phyloP scores from a whole-genome alignment of 2,113 vertebrate species.

The Casuarius casuarius region DNA sequence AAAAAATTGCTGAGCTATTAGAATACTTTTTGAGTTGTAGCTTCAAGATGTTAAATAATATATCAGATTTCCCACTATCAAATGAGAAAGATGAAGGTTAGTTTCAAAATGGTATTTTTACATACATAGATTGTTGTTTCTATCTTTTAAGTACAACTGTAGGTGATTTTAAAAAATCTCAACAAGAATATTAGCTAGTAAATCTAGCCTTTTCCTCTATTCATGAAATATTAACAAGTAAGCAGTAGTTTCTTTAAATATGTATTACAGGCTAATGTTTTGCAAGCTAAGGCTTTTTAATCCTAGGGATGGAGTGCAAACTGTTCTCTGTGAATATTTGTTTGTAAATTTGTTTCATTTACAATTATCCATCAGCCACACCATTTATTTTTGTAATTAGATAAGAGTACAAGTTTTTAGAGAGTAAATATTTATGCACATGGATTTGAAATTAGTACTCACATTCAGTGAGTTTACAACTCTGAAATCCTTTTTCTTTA shows the following conservation, averaged over 20 bases:
- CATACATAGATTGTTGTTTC: not conserved
- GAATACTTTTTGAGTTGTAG: not conserved
- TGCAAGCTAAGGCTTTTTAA: not conserved
- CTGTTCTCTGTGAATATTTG: not conserved
- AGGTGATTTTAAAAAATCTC: not conserved
- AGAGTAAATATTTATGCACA: not conserved
- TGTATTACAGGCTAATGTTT: not conserved
- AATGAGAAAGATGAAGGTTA: not conserved
- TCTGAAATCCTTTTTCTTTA: not conserved
- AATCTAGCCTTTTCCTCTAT: not conserved
- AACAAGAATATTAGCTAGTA: not conserved
- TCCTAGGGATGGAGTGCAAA: not conserved
- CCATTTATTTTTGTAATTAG: not conserved
- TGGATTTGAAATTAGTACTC: not conserved
- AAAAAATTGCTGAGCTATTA: not conserved
- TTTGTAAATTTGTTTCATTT: not conserved
- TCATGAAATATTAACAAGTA: not conserved
- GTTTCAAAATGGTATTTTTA: not conserved
- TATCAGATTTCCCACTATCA: not conserved
- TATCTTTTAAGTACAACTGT: not conserved
- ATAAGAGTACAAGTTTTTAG: not conserved
- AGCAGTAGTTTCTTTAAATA: not conserved
- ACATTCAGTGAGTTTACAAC: not conserved
- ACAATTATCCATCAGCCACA: not conserved
- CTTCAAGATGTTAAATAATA: not conserved